Evolutionary conservation across 2,113 vertebrate genomes (phyloP), one percentile per base, ranked within the genome.

Genomic region (Plecotus auritus): DNA sequence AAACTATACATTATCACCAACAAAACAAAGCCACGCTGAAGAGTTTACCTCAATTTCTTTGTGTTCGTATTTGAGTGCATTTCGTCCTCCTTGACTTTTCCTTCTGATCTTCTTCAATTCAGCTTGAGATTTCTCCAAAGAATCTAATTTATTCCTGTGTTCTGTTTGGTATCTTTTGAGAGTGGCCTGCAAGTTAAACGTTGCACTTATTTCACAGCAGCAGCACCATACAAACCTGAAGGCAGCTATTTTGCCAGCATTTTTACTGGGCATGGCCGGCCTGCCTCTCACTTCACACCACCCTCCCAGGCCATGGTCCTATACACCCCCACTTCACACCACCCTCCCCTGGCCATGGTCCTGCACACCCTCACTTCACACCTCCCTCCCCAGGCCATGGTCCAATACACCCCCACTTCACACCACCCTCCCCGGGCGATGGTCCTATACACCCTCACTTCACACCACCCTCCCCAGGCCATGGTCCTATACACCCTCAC

Each of bases 91-190:
- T 97, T 99, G 99, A 97, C 99, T 99, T 98, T 99, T 99, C 97
- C 99, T 98, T 97, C 98, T 97, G 90, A 99, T 99, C 97, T 99
- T 99, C 98, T 99, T 99, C 97, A 99, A 96, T 91, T 99, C 99
- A 0, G 99, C 98, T 88, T 99, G 99, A 4, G 99, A 99, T 91
- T 99, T 99, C 95, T 99, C 99, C 98, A 99, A 98, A 16, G 98
- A 99, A 95, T 99, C 99, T 95, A 99, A 95, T 96, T 99, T 99
- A 95, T 97, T 97, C 97, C 98, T 99, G 98, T 99, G 99, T 96
- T 99, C 99, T 0, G 98, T 98, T 98, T 99, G 99, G 97, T 99
- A 99, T 93, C 99, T 98, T 97, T 99, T 99, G 56, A 99, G 99
- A 47, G 99, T 99, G 84, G 99, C 99, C 99, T 99, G 96, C 23